Base-by-base conservation (phyloP, 2,113 vertebrate species). In the Apaloderma vittatum region DNA sequence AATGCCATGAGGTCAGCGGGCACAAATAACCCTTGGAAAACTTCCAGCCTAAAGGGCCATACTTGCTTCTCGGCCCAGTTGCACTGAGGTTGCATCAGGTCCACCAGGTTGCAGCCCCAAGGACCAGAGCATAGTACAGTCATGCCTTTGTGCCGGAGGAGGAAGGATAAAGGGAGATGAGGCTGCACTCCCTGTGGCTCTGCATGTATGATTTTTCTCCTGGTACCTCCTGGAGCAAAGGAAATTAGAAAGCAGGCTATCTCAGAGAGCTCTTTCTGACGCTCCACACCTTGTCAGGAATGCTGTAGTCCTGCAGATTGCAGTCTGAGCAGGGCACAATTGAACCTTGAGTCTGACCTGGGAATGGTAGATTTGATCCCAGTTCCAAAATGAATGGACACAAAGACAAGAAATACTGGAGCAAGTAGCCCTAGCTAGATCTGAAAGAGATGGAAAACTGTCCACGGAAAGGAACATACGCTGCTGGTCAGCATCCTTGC, bases 61-160 rank as follows among this genome's bases (percentile, higher is more conserved):
- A 3, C 62, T 90, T 3, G 1, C 26, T 55, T 24, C 83, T n/a
- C 6, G 1, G 21, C 62, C 70, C 78, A 4, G 18, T 11, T 37
- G 18, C 55, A 9, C 20, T 1, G 30, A 24, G 37, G 27, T 12
- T 36, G 5, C 37, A 30, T 19, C 24, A 7, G 32, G 29, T 49
- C 55, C 37, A 9, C 23, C 59, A 34, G 36, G 14, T 40, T 18
- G 15, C 48, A 62, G 0, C 52, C 52, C 29, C n/a, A 7, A 6
- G 63, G 12, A n/a, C 15, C 49, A 27, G 45, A 23, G 49, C 23
- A 11, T 23, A 5, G 66, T 3, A 0, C 1, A 4, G 20, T 24
- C 59, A 65, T 0, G 0, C 6, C 26, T 5, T 24, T 5, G 19
- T 19, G n/a, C 36, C 43, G 66, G 49, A 17, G 66, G 36, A 21